A percentile compares a stretch with the other conserved stretches of the same genome.
phyloP scores from a whole-genome alignment of 1,140 invertebrate genomes.

The Daktulosphaira vitifoliae region DNA sequence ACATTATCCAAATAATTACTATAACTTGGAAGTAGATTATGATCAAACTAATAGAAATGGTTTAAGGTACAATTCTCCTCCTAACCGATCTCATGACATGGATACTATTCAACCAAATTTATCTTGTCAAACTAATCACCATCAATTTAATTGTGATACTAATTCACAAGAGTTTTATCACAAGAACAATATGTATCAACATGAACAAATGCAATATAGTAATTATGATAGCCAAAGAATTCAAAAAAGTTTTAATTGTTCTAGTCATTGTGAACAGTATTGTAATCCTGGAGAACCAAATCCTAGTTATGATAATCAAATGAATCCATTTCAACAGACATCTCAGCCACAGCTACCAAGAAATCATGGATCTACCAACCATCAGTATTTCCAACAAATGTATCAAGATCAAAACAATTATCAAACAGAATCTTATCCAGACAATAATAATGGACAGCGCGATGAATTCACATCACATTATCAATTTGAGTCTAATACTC shows the following conservation, averaged over 20 bases:
- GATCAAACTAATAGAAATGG: conserved; percentile 13
- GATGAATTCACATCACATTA: conserved; percentile 5
- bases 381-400: conserved; percentile 18
- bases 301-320: conserved; percentile 20
- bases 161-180: conserved; percentile 12
- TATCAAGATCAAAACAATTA: conserved; percentile 23
- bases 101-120: neutral
- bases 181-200: conserved; percentile 10
- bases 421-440: neutral
- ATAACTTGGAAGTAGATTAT: conserved; percentile 10
- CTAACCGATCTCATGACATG: conserved; percentile 27
- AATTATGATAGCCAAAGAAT: conserved; percentile 26
- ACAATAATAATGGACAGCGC: neutral
- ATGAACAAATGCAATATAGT: conserved; percentile 17
- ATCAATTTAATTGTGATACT: neutral
- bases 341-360: neutral
- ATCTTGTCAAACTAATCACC: conserved; percentile 2
- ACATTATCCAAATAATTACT: conserved; percentile 13
- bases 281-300: conserved; percentile 11
- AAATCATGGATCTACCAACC: conserved; percentile 3
- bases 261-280: conserved; percentile 30
- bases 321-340: conserved; percentile 16
- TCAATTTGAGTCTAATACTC: conserved; percentile 4
- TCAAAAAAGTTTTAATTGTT: conserved; percentile 25
- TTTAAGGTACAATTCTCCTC: conserved; percentile 15